These are phyloP conservation scores for Otocyon megalotis DNA, from an alignment of 2,113 vertebrate species.

Conservation along the genomic window DNA sequence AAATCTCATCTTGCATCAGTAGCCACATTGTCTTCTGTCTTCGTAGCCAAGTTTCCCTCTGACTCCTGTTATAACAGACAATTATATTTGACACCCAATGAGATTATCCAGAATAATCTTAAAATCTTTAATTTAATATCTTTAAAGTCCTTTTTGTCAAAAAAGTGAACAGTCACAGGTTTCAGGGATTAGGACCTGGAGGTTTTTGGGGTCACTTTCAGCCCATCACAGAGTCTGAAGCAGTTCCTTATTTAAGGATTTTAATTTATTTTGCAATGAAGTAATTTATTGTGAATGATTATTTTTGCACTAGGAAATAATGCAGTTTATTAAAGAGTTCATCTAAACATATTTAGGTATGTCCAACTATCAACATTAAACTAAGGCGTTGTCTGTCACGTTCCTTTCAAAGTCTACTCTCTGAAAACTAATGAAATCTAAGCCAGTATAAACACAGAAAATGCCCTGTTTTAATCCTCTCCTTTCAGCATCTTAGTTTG, in stretches of 20 bases:
- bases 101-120: neutral
- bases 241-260: neutral
- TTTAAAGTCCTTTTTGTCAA: neutral
- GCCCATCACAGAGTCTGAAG: neutral
- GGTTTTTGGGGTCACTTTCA: neutral
- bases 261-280: constrained; percentile 12
- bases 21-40: neutral
- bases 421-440: constrained; percentile 3
- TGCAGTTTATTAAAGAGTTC: neutral
- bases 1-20: neutral
- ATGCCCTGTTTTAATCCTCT: neutral
- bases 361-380: neutral
- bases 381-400: neutral
- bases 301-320: neutral
- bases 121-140: neutral
- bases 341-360: neutral
- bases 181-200: neutral
- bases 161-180: neutral
- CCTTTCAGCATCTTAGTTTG: neutral
- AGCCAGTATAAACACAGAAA: neutral
- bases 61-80: neutral
- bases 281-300: neutral
- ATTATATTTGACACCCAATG: neutral
- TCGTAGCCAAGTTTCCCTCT: neutral
- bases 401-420: neutral